phyloP scores from a whole-genome alignment of 1,140 invertebrate genomes.

The Sycophaga agraensis region DNA sequence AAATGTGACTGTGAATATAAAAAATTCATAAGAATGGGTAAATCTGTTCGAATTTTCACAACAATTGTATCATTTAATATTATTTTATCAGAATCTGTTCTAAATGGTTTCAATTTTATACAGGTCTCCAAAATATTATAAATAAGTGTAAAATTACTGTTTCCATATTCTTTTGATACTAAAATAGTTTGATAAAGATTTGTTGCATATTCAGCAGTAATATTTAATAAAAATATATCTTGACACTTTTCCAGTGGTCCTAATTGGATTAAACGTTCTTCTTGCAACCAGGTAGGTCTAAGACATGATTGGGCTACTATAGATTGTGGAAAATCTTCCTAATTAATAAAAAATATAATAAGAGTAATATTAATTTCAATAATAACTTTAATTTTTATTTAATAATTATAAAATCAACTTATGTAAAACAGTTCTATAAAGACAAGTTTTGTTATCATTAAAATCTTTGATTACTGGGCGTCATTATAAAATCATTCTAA shows the following conservation, averaged over 20 bases:
- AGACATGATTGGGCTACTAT: slow-evolving; percentile 20
- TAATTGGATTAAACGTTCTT: slow-evolving; percentile 52
- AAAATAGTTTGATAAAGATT: slow-evolving; percentile 42
- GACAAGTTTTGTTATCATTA: not conserved
- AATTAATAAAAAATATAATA: no score
- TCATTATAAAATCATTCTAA: no score
- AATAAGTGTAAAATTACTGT: slow-evolving; percentile 37
- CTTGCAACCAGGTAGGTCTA: slow-evolving; percentile 39
- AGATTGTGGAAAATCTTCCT: slow-evolving; percentile 15
- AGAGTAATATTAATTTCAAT: no score
- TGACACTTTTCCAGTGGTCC: slow-evolving; percentile 43
- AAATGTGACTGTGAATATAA: slow-evolving; percentile 44
- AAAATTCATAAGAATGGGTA: slow-evolving; percentile 44
- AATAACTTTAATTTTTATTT: slow-evolving; percentile 6
- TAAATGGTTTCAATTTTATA: slow-evolving; percentile 44
- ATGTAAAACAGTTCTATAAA: not conserved
- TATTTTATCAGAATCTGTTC: slow-evolving; percentile 33
- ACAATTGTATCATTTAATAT: slow-evolving; percentile 48
- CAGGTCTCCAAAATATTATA: slow-evolving; percentile 47
- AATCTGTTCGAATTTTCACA: slow-evolving; percentile 49
- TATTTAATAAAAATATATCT: slow-evolving; percentile 42
- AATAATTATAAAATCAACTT: not conserved
- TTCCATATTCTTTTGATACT: slow-evolving; percentile 30
- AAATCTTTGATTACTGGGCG: no score
- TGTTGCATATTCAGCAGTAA: slow-evolving; percentile 38